These are phyloP conservation scores for Isaurus tuberculatus DNA, from an alignment of 92 coral and sea anemone genomes.

Conservation along the genomic window DNA sequence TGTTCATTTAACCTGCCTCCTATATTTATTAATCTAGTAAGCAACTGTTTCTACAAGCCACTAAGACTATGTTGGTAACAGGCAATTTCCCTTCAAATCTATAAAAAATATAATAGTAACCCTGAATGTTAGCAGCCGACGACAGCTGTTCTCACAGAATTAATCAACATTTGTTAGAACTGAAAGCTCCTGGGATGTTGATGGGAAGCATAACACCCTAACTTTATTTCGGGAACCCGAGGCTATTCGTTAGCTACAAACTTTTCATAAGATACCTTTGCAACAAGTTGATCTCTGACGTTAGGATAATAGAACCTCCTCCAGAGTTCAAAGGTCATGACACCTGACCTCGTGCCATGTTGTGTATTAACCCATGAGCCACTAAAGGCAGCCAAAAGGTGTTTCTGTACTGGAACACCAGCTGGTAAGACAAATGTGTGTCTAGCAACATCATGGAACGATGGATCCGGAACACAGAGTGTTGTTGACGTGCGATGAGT, in stretches of 20 bases:
- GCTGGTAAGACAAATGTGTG: conserved; percentile 83
- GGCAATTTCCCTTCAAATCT: too few relatives aligned
- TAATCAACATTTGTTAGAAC: too few relatives aligned
- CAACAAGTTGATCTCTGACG: conserved; percentile 95
- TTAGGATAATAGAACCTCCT: conserved; percentile 96
- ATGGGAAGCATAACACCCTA: too few relatives aligned
- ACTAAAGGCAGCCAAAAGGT: conserved; percentile 90
- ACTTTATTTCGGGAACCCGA: too few relatives aligned
- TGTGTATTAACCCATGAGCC: conserved; percentile 87
- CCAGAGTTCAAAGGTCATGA: conserved; percentile 95
- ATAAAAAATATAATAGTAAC: too few relatives aligned
- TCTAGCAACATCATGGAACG: conserved; percentile 88
- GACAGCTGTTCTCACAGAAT: too few relatives aligned
- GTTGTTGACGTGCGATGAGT: conserved; percentile 91
- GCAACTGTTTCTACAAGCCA: too few relatives aligned
- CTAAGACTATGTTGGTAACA: too few relatives aligned
- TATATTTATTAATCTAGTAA: too few relatives aligned
- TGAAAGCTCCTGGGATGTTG: too few relatives aligned
- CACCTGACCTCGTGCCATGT: conserved; percentile 75
- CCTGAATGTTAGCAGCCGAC: too few relatives aligned
- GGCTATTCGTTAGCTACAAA: not conserved
- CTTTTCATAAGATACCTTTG: conserved; percentile 73
- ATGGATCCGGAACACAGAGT: conserved; percentile 93
- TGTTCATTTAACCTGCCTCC: too few relatives aligned
- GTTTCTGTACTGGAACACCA: conserved; percentile 88